phyloP scores from a whole-genome alignment of 2,113 vertebrate genomes.

The Semnornis frantzii region DNA sequence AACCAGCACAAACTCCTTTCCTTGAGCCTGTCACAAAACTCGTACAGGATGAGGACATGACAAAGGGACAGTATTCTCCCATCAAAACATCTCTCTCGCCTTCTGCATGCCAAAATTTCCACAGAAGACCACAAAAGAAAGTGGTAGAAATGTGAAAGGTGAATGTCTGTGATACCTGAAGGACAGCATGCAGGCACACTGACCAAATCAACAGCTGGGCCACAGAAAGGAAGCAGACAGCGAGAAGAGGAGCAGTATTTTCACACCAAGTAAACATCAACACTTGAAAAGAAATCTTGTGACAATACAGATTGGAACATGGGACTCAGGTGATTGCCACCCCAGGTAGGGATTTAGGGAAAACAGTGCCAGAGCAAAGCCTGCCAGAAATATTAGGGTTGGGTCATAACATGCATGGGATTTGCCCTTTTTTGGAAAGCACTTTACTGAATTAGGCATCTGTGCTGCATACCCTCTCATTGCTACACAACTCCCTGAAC shows the following conservation, averaged over 20 bases:
- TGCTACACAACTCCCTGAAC: slow-evolving; percentile 4
- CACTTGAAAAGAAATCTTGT: background rate
- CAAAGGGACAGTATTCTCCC: background rate
- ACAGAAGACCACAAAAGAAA: background rate
- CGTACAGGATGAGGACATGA: background rate
- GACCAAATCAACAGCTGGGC: background rate
- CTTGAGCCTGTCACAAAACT: background rate
- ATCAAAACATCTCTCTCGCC: background rate
- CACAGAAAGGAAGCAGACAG: background rate
- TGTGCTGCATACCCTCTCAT: background rate
- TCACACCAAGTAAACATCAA: background rate
- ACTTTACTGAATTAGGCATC: slow-evolving; percentile 6
- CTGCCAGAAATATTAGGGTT: background rate
- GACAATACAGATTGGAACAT: background rate
- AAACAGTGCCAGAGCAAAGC: background rate
- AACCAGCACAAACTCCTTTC: background rate
- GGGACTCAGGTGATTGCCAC: background rate
- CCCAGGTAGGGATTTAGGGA: background rate
- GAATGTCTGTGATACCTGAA: background rate
- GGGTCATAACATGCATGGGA: background rate
- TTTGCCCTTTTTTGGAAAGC: background rate
- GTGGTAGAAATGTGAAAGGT: background rate
- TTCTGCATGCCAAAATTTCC: background rate
- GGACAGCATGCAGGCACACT: background rate
- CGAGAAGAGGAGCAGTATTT: background rate